A percentile compares a stretch with the other conserved stretches of the same genome.
phyloP scores from a whole-genome alignment of 2,888 invertebrate species.

The Elegia similella region DNA sequence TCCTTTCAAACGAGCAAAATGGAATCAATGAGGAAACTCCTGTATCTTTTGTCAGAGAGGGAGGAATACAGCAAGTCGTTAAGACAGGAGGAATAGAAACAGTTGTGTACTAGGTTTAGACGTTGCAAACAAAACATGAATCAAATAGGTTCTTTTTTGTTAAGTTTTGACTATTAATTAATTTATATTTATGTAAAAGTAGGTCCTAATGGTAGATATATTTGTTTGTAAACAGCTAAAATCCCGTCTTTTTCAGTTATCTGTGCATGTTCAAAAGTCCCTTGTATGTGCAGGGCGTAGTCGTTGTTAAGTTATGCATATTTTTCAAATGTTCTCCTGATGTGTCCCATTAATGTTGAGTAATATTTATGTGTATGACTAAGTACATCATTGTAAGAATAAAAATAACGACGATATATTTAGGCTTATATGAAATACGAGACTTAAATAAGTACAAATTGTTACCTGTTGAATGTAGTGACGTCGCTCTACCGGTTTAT shows the following conservation, averaged over 20 bases:
- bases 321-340: background rate
- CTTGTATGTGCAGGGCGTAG: background rate
- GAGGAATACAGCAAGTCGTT: constrained; percentile 61
- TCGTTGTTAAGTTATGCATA: background rate
- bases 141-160: background rate
- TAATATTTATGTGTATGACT: background rate
- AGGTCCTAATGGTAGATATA: too few relatives aligned
- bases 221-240: too few relatives aligned
- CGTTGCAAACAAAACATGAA: background rate
- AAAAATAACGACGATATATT: background rate
- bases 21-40: constrained; percentile 47
- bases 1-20: constrained; percentile 38
- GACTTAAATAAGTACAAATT: constrained; percentile 14
- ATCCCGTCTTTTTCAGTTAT: too few relatives aligned
- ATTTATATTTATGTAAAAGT: background rate
- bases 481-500: background rate
- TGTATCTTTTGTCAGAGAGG: constrained; percentile 58
- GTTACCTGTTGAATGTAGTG: background rate
- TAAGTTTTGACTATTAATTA: background rate
- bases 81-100: constrained; percentile 64
- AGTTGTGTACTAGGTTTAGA: constrained; percentile 47
- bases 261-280: too few relatives aligned
- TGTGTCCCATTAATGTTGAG: constrained; percentile 2
- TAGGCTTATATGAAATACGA: background rate
- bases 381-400: background rate